Evolutionary conservation across 2,113 vertebrate genomes (phyloP).

Genomic region (Phyllostomus discolor): DNA sequence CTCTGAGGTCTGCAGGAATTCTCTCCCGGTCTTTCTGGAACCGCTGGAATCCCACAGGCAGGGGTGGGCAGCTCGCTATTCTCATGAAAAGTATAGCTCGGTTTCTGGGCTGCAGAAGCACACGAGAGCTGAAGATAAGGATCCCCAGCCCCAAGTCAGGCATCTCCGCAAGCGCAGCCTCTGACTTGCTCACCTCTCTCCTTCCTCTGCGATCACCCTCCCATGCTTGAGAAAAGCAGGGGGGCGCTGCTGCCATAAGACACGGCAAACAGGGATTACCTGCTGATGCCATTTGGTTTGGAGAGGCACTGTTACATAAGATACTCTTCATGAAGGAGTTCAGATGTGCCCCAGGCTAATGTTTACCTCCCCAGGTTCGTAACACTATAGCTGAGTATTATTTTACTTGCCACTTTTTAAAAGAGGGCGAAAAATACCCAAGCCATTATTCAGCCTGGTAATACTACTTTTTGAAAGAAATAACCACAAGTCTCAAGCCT

Average conservation of each 20-base stretch:
- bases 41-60: conserved; percentile 15
- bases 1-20: conserved; percentile 15
- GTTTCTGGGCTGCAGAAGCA: conserved; percentile 52
- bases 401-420: conserved; percentile 70
- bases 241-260: conserved; percentile 66
- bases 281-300: conserved; percentile 61
- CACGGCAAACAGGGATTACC: conserved; percentile 73
- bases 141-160: conserved; percentile 56
- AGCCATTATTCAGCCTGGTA: conserved; percentile 11
- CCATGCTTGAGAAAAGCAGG: conserved; percentile 73
- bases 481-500: neutral
- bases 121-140: conserved; percentile 59
- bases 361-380: conserved; percentile 67
- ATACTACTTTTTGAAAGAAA: conserved; percentile 33
- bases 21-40: conserved; percentile 34
- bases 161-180: neutral
- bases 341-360: conserved; percentile 65
- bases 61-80: neutral
- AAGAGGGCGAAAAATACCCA: conserved; percentile 59
- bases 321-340: conserved; percentile 51
- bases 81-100: conserved; percentile 8
- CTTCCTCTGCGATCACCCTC: conserved; percentile 49
- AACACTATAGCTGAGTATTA: conserved; percentile 75
- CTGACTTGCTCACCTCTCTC: conserved; percentile 47
- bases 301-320: conserved; percentile 75